phyloP scores from a whole-genome alignment of 2,888 invertebrate genomes.

The Crematogaster levior region DNA sequence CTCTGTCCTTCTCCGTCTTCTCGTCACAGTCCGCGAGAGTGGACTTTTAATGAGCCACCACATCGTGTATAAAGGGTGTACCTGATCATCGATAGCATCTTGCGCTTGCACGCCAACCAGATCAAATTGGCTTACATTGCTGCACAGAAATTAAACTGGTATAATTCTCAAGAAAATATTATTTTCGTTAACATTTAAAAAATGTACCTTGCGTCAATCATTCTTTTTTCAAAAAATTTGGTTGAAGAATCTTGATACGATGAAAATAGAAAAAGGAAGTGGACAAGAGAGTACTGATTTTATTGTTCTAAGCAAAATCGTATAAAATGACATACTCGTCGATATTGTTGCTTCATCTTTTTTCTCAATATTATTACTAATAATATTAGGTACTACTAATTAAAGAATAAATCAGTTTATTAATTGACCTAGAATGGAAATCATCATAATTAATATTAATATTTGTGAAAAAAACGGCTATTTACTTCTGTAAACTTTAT shows the following conservation, averaged over 20 bases:
- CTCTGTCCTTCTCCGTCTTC: conserved; percentile 10
- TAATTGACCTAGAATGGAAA: not conserved
- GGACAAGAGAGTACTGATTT: not conserved
- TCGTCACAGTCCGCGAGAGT: conserved; percentile 14
- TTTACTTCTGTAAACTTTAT: not conserved
- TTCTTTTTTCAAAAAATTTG: not conserved
- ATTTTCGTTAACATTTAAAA: not conserved
- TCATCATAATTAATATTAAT: not conserved
- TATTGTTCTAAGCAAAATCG: not conserved
- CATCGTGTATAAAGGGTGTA: conserved; percentile 58
- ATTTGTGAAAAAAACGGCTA: not conserved
- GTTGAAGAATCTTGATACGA: not conserved
- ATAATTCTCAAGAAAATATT: not conserved
- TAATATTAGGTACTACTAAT: not conserved
- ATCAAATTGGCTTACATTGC: conserved; percentile 47
- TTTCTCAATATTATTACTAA: conserved; percentile 10
- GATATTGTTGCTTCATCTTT: not conserved
- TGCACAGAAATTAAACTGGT: not conserved
- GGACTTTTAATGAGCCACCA: conserved; percentile 71
- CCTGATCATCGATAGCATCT: conserved; percentile 62
- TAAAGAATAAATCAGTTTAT: not conserved
- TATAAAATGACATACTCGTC: not conserved
- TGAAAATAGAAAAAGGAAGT: not conserved
- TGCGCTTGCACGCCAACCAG: conserved; percentile 1
- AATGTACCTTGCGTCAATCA: not conserved